Percentiles rank a stretch among this genome's conserved stretches.
Evolutionary conservation across 2,797 vertebrate genomes (phyloP).

Genomic region (Sylvilagus floridanus): DNA sequence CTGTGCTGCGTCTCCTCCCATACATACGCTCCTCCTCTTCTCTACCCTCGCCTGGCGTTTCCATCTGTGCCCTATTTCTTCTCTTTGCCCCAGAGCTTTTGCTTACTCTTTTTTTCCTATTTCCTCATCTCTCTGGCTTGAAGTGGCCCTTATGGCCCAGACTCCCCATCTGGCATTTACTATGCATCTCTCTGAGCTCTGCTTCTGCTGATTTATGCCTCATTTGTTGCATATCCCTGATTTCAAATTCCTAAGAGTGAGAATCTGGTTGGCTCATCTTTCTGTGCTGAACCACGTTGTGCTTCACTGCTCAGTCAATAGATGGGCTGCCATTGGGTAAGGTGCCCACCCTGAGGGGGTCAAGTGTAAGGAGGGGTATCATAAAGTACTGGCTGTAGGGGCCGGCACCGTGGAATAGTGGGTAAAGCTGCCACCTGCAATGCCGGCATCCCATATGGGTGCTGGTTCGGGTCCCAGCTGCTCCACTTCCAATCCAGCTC

Average conservation of each 20-base stretch:
- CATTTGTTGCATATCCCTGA: neutral
- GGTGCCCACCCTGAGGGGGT: neutral
- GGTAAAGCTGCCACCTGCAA: too few relatives aligned
- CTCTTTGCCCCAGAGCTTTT: conserved; percentile 20
- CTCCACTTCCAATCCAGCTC: too few relatives aligned
- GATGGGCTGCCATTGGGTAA: neutral
- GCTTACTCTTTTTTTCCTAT: neutral
- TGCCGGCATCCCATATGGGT: too few relatives aligned
- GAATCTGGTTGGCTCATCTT: conserved; percentile 52
- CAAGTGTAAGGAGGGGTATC: neutral
- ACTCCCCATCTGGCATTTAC: conserved; percentile 52
- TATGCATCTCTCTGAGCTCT: neutral
- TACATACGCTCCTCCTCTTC: fast-evolving
- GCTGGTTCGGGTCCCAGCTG: too few relatives aligned
- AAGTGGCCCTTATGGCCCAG: conserved; percentile 43
- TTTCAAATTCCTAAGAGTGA: conserved; percentile 31
- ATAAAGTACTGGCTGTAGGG: neutral
- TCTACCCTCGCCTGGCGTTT: fast-evolving
- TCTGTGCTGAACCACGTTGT: neutral
- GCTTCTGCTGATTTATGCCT: conserved; percentile 12
- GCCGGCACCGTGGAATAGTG: too few relatives aligned
- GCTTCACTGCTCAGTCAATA: neutral
- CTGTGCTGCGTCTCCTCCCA: too few relatives aligned
- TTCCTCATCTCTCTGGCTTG: conserved; percentile 50
- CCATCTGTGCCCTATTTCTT: neutral